Base-by-base conservation (phyloP, 1,140 invertebrate genomes). In the Drosophila sechellia region DNA sequence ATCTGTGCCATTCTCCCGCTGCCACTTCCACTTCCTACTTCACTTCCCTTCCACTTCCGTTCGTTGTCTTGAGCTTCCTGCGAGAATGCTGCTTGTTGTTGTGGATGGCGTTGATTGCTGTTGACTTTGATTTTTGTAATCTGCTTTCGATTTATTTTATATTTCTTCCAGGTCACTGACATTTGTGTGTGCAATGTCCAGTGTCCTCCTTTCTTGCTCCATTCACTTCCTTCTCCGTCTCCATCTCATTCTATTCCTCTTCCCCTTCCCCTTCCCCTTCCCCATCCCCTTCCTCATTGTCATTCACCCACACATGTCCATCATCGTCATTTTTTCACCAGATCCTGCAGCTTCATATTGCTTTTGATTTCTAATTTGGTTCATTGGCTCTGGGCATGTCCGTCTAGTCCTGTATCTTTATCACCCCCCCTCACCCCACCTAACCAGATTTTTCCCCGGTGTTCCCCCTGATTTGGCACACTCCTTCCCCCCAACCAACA, bases 121-220 rank as follows among this genome's bases (percentile, higher is more conserved):
- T 89, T 87, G 84, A 84, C 84, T 84, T 87, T 89, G 84, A 87
- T 87, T 86, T 86, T 87, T 77, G 84, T 76, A 81, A 86, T 89
- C 76, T 89, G 80, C 50, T 79, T 84, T 79, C 77, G 84, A 87
- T 84, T 80, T 89, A 83, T 87, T 87, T 77, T 77, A 78, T 78
- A 89, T 79, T 68, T 79, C 72, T 87, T 87, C 76, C 84, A 87
- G 76, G 77, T 89, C 79, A 87, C 68, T 89, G 84, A 60, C 84
- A 83, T 77, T 77, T 45, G 42, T 40, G 39, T 60, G 42, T 77
- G 72, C 78, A 81, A 68, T 58, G 64, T 72, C 61, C 68, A 75
- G 34, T 56, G 45, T 60, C 59, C 59, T 40, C 31, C 39, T 46
- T 58, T 63, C 53, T 12, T 37, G 15, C 13, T 31, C 22, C 20